phyloP scores from a whole-genome alignment of 1,140 invertebrate genomes.

The Lethrus apterus region DNA sequence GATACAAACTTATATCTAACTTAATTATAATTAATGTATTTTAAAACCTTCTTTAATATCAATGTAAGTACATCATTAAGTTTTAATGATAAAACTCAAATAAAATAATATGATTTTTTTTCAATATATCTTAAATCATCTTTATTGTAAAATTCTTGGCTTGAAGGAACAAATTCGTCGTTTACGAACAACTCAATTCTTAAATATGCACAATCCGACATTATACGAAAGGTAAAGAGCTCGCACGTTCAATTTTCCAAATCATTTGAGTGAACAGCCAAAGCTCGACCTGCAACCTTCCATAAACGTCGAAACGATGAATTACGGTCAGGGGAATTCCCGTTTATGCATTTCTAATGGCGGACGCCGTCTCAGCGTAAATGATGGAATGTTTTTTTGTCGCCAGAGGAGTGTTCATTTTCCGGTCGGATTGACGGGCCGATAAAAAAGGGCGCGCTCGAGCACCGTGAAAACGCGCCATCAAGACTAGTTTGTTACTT shows the following conservation, averaged over 20 bases:
- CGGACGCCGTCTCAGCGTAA: slow-evolving; percentile 33
- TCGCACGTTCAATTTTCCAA: slow-evolving; percentile 31
- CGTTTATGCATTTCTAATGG: slow-evolving; percentile 39
- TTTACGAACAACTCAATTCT: too few species aligned
- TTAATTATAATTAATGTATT: too few species aligned
- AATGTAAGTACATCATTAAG: too few species aligned
- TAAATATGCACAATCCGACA: background rate
- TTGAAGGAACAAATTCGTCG: too few species aligned
- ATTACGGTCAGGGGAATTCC: slow-evolving; percentile 23
- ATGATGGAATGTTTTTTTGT: slow-evolving; percentile 42
- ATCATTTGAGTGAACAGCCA: slow-evolving; percentile 28
- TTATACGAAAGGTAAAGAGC: background rate
- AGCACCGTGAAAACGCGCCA: slow-evolving; percentile 30
- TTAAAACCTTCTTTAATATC: too few species aligned
- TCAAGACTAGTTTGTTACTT: slow-evolving; percentile 37
- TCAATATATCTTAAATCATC: too few species aligned
- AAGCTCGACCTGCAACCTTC: slow-evolving; percentile 4
- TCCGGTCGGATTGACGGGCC: slow-evolving; percentile 37
- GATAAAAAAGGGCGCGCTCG: slow-evolving; percentile 37
- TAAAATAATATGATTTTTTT: too few species aligned
- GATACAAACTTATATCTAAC: too few species aligned
- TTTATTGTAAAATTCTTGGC: too few species aligned
- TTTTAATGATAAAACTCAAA: too few species aligned
- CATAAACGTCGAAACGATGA: slow-evolving; percentile 9
- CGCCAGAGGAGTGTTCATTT: slow-evolving; percentile 41